Conservation (phyloP, 2,113 vertebrate genomes). For the Gallinago paraguaiae region DNA sequence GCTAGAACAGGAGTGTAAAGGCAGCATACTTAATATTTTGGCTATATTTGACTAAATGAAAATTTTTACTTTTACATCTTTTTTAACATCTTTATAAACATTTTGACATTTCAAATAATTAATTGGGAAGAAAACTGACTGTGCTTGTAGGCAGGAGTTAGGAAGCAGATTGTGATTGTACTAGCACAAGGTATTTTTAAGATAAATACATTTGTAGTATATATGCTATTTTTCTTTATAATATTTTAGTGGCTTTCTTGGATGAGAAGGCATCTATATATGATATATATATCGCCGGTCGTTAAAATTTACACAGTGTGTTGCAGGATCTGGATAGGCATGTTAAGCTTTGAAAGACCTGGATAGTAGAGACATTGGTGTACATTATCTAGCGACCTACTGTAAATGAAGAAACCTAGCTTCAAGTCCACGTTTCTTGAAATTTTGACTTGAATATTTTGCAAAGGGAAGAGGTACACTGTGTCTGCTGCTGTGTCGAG, state of each 20-base stretch:
- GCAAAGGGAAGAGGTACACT: background rate
- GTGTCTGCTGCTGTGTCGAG: background rate
- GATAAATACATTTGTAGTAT: background rate
- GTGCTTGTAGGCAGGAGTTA: background rate
- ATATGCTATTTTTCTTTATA: background rate
- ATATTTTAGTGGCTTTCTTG: background rate
- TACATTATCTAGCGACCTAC: fast-evolving
- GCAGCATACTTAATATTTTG: background rate
- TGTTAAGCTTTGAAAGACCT: background rate
- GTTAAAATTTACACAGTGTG: fast-evolving
- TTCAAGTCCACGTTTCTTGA: background rate
- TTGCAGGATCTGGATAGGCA: background rate
- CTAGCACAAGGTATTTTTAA: background rate
- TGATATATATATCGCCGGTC: background rate
- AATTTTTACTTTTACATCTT: background rate
- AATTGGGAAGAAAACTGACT: background rate
- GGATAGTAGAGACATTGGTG: background rate
- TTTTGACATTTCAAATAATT: background rate
- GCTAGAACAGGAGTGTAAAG: background rate
- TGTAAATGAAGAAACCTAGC: background rate
- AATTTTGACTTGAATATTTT: background rate
- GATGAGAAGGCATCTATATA: background rate
- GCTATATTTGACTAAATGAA: background rate
- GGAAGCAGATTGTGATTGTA: background rate
- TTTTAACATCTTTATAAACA: background rate